A percentile compares a stretch with the other conserved stretches of the same genome.
Conservation (phyloP, 2,888 invertebrate species). For the Keiferia lycopersicella region DNA sequence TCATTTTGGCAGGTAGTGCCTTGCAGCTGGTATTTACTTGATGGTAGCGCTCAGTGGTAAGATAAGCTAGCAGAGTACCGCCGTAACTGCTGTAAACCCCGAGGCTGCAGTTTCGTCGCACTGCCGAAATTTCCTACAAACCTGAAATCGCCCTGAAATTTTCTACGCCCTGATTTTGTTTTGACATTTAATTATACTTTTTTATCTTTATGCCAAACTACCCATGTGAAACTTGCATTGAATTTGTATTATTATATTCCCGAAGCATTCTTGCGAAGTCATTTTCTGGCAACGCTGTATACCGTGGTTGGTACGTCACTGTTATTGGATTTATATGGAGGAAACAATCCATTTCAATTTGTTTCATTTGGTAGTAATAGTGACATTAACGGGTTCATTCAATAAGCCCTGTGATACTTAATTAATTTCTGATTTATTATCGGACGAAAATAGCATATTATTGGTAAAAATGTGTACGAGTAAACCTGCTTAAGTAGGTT, state of each 20-base stretch:
- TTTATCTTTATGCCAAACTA: neutral
- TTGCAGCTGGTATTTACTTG: slow-evolving; percentile 6
- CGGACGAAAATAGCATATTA: too few relatives aligned
- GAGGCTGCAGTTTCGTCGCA: neutral
- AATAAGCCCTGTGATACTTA: too few relatives aligned
- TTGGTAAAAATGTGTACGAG: too few relatives aligned
- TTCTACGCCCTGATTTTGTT: neutral
- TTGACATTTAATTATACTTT: neutral
- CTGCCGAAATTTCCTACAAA: neutral
- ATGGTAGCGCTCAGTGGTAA: neutral
- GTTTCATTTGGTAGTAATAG: too few relatives aligned
- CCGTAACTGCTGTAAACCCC: neutral
- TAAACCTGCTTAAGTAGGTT: too few relatives aligned
- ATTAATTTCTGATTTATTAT: too few relatives aligned
- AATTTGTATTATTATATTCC: slow-evolving; percentile 10
- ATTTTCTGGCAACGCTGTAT: slow-evolving; percentile 1
- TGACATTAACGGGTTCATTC: too few relatives aligned
- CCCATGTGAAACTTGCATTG: neutral
- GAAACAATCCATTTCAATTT: neutral
- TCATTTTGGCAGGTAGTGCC: neutral
- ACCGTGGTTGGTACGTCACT: neutral
- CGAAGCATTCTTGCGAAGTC: slow-evolving; percentile 4
- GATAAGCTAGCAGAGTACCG: slow-evolving; percentile 4
- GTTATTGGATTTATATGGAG: neutral
- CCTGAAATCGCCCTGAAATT: neutral